Conservation (phyloP, 2,888 invertebrate species). For the Nymphalis c-album region DNA sequence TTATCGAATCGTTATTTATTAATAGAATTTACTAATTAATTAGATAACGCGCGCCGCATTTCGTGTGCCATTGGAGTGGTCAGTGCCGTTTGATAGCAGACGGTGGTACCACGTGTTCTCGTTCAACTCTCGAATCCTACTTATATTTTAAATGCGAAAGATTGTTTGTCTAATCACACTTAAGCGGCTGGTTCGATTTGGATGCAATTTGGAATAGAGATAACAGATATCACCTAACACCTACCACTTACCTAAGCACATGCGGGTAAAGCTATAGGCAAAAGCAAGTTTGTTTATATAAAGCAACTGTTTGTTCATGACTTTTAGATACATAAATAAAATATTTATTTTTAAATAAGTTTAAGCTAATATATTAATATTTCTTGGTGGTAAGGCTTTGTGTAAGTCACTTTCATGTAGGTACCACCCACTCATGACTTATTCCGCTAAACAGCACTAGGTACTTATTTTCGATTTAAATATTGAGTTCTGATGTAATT, state of each 20-base stretch:
- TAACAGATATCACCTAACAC: neutral
- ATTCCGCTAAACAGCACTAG: no score
- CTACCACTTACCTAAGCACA: no score
- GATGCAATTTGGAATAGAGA: neutral
- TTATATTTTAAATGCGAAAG: neutral
- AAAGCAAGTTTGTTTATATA: neutral
- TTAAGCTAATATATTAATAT: no score
- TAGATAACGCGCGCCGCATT: constrained; percentile 34
- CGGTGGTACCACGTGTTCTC: constrained; percentile 3
- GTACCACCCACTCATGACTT: no score
- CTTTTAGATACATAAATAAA: no score
- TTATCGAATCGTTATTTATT: constrained; percentile 8
- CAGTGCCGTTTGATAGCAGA: constrained; percentile 42
- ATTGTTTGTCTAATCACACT: neutral
- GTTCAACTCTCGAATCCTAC: neutral
- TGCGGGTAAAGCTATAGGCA: no score
- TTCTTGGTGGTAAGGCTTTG: no score
- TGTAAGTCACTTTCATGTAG: no score
- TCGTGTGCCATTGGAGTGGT: constrained; percentile 50
- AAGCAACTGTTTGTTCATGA: no score
- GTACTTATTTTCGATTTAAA: no score
- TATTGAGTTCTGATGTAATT: no score
- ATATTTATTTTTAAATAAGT: no score
- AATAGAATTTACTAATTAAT: constrained; percentile 35
- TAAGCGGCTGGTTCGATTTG: neutral